Base-by-base conservation (phyloP, 1,140 invertebrate species). In the Drosophila lacteicornis region DNA sequence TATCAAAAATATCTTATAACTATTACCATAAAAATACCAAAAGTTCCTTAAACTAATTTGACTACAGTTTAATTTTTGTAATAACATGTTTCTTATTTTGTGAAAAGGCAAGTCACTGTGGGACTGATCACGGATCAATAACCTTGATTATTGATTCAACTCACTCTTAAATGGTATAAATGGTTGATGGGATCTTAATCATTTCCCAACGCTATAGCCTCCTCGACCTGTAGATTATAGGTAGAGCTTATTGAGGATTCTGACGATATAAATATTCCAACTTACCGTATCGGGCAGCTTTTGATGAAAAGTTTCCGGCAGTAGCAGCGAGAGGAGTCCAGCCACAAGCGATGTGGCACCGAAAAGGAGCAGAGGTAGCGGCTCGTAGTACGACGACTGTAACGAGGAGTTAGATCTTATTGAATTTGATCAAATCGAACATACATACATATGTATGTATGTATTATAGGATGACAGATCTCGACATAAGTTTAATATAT, bases 251-350 rank as follows among this genome's bases (percentile, higher is more conserved):
- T 46, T 25, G 6, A 30, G n/a, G 13, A 27, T 33, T 17, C 17
- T 36, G 11, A 33, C 27, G 1, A 43, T 38, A 30, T 25, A 25
- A 25, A 25, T 30, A 38, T 55, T 11, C 4, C 1, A 50, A 58
- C 74, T 61, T 51, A 92, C 92, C 50, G 92, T 95, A 80, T 95
- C 94, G 8, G 95, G 95, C 55, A 95, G 81, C 75, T 94, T 94
- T 40, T 78, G 92, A 27, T 94, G 94, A 69, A 94, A 91, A n/a
- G 95, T 95, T 93, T 95, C 95, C 1, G 95, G 95, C 45, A 95
- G 75, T 42, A 94, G 82, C 5, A 94, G 74, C 6, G 94, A 93
- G 1, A 94, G 73, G 0, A 95, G 45, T 4, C 94, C 94, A 11
- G 94, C 94, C 2, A 94, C 46, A 11, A 95, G 68, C 2, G 95